phyloP scores from a whole-genome alignment of 2,113 vertebrate genomes.

The Proteles cristata region DNA sequence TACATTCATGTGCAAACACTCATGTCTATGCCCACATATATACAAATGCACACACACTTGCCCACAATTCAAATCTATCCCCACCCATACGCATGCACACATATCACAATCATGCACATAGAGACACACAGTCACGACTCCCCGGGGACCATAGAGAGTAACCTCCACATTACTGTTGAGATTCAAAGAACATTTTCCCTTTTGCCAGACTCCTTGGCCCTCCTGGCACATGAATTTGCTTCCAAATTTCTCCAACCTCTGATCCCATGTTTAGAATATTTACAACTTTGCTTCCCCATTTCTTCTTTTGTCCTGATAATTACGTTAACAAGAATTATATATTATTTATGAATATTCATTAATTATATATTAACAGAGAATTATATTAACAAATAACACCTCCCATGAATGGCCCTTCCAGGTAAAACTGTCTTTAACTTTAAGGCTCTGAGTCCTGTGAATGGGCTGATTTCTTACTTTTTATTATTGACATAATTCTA shows the following conservation, averaged over 20 bases:
- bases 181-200: not conserved
- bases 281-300: not conserved
- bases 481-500: not conserved
- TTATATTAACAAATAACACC: not conserved
- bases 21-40: not conserved
- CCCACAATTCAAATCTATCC: not conserved
- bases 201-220: not conserved
- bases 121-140: not conserved
- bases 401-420: not conserved
- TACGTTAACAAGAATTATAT: not conserved
- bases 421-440: not conserved
- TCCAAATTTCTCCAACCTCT: not conserved
- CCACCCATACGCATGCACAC: not conserved
- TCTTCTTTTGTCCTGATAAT: not conserved
- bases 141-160: not conserved
- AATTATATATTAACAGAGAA: not conserved
- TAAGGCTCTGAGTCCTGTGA: not conserved
- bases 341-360: no score
- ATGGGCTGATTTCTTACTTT: not conserved
- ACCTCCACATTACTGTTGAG: accelerated
- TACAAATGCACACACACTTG: not conserved
- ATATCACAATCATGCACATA: not conserved
- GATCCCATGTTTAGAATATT: not conserved
- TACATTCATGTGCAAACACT: not conserved
- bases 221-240: not conserved